Conservation (phyloP, 1,140 invertebrate genomes). For the Vanessa atalanta region DNA sequence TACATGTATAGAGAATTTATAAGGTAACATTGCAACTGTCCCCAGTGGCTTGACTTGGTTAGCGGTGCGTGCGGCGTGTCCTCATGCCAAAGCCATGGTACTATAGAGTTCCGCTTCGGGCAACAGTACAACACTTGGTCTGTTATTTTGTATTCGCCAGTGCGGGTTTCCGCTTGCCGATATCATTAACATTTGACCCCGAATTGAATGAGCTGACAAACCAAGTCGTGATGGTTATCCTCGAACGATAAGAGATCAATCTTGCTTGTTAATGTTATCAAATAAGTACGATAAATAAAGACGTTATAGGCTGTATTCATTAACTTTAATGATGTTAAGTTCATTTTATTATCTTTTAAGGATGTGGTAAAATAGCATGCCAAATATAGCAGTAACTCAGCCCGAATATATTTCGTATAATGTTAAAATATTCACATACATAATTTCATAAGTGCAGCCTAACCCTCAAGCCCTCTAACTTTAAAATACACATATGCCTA, state of each 20-base stretch:
- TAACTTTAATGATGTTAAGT: no score
- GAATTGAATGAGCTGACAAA: conserved; percentile 50
- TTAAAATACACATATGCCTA: no score
- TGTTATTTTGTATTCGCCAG: conserved; percentile 72
- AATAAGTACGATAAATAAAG: neutral
- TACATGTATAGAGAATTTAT: neutral
- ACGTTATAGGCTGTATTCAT: neutral
- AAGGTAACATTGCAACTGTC: conserved; percentile 3
- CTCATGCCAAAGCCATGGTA: conserved; percentile 47
- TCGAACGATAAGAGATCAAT: conserved; percentile 27
- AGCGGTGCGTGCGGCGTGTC: conserved; percentile 44
- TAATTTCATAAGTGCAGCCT: no score
- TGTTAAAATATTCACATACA: no score
- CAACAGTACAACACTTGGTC: conserved; percentile 50
- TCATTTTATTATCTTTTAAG: no score
- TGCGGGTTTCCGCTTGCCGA: conserved; percentile 71
- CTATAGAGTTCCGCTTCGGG: conserved; percentile 60
- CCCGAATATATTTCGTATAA: no score
- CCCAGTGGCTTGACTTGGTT: conserved; percentile 23
- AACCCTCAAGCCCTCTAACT: no score
- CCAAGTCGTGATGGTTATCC: conserved; percentile 42
- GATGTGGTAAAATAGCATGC: no score
- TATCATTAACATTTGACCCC: conserved; percentile 76
- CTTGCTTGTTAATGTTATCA: neutral
- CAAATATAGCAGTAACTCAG: no score